A percentile compares a stretch with the other conserved stretches of the same genome.
Conservation (phyloP, 2,797 vertebrate genomes). For the Artibeus jamaicensis region DNA sequence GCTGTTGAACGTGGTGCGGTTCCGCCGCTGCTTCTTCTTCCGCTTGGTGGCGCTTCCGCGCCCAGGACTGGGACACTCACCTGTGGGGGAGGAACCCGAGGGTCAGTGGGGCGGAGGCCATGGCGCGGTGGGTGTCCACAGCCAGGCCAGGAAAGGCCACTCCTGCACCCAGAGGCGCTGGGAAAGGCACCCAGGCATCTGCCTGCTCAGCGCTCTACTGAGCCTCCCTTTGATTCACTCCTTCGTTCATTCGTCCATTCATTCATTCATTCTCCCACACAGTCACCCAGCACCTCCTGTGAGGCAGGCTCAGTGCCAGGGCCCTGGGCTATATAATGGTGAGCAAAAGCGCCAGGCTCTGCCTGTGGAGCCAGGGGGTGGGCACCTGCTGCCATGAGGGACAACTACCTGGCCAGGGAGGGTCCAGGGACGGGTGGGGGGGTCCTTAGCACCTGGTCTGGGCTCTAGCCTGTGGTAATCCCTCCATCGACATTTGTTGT, state of each 20-base stretch:
- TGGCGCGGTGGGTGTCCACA: accelerated
- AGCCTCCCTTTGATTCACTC: not conserved
- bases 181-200: not conserved
- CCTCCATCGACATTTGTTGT: no score
- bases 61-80: slow-evolving; percentile 80
- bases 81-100: slow-evolving; percentile 57
- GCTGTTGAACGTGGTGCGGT: slow-evolving; percentile 90
- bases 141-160: no score
- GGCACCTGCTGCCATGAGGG: not conserved
- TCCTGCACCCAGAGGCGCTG: no score
- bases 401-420: not conserved
- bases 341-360: no score
- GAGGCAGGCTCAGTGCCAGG: not conserved
- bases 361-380: not conserved
- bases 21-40: slow-evolving; percentile 88
- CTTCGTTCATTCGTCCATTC: not conserved
- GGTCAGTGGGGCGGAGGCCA: not conserved
- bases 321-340: not conserved
- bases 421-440: not conserved
- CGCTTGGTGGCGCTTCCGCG: slow-evolving; percentile 77
- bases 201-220: not conserved
- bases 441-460: not conserved
- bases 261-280: not conserved
- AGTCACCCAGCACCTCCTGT: not conserved
- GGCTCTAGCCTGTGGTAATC: not conserved